Conservation (phyloP, 2,888 invertebrate species). For the Caenorhabditis sp. region DNA sequence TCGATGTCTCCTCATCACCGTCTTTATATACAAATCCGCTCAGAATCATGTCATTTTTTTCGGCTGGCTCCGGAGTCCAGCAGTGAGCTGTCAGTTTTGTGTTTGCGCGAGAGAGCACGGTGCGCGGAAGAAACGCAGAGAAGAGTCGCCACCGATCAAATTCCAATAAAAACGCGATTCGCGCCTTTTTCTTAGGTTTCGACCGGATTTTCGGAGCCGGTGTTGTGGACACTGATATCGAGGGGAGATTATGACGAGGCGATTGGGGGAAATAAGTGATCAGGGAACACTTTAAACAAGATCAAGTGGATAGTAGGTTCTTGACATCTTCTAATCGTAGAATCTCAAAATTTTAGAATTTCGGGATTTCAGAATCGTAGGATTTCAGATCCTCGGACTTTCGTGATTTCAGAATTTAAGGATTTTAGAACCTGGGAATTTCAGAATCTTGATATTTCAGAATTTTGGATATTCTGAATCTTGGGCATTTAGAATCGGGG, state of each 20-base stretch:
- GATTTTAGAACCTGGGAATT: too few relatives aligned
- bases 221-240: neutral
- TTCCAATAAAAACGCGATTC: constrained; percentile 52
- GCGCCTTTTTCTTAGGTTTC: neutral
- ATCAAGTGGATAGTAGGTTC: constrained; percentile 14
- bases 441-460: too few relatives aligned
- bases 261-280: constrained; percentile 3
- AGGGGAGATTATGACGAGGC: neutral
- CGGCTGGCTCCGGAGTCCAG: constrained; percentile 23
- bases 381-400: too few relatives aligned
- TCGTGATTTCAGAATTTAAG: neutral
- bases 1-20: neutral
- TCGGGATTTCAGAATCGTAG: neutral
- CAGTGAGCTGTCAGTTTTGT: constrained; percentile 41
- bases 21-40: constrained; percentile 41
- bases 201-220: constrained; percentile 16
- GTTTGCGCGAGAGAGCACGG: constrained; percentile 12
- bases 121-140: constrained; percentile 18
- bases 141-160: constrained; percentile 32
- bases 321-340: too few relatives aligned
- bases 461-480: too few relatives aligned
- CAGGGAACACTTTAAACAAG: constrained; percentile 18
- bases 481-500: too few relatives aligned
- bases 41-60: constrained; percentile 56
- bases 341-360: too few relatives aligned